Conservation (phyloP, 1,140 invertebrate genomes). For the Conus ventricosus region DNA sequence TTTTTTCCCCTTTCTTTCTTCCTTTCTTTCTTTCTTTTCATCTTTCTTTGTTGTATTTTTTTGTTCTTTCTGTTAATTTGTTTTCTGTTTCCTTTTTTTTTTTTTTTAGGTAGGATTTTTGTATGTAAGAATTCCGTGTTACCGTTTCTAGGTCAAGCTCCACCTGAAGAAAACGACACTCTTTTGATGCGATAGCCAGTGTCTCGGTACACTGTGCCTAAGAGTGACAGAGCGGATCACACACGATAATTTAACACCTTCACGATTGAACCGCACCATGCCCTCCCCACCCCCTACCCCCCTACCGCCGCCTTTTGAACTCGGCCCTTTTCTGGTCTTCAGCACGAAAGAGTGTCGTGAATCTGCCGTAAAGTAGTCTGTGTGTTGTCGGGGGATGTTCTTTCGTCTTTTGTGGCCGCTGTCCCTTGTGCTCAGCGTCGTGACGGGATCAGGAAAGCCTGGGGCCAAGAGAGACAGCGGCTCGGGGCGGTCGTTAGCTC, state of each 20-base stretch:
- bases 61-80: neutral
- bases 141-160: neutral
- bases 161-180: no score
- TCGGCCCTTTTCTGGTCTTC: neutral
- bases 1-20: neutral
- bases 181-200: neutral
- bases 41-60: neutral
- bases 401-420: neutral
- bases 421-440: neutral
- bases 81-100: no score
- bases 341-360: conserved; percentile 16
- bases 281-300: no score
- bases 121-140: neutral
- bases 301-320: conserved; percentile 7
- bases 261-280: neutral
- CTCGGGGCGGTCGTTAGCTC: neutral
- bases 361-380: conserved; percentile 32
- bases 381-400: conserved; percentile 25
- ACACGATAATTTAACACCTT: conserved; percentile 1
- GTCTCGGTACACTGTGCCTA: neutral
- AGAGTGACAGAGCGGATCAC: neutral
- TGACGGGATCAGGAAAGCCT: neutral
- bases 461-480: neutral
- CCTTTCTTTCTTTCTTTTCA: neutral
- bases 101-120: neutral